Conservation (phyloP, 2,888 invertebrate genomes). For the Bombylius discolor region DNA sequence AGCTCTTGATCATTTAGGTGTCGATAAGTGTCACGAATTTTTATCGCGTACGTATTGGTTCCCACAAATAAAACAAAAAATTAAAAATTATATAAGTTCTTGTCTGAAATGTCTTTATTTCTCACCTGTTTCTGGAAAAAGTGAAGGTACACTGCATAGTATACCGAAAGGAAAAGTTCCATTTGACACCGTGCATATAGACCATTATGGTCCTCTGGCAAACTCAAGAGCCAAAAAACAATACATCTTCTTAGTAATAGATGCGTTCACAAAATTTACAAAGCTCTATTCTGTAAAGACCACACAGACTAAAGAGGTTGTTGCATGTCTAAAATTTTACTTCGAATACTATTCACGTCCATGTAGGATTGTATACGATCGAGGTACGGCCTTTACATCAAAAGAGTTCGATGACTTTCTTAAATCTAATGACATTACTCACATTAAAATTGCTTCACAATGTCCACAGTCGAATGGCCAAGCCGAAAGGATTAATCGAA, state of each 20-base stretch:
- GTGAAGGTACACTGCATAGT: too few species aligned
- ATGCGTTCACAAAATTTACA: neutral
- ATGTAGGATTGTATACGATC: too few species aligned
- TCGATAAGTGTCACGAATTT: constrained; percentile 18
- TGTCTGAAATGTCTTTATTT: constrained; percentile 10
- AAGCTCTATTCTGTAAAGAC: neutral
- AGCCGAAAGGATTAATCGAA: constrained; percentile 9
- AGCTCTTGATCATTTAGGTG: constrained; percentile 21
- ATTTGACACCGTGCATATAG: too few species aligned
- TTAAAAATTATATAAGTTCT: constrained; percentile 1
- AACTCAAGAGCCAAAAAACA: neutral
- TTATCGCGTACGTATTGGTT: constrained; percentile 21
- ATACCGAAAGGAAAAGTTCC: too few species aligned
- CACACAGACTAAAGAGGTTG: neutral
- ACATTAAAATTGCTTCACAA: neutral
- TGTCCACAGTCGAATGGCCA: constrained; percentile 5
- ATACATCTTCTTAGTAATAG: neutral
- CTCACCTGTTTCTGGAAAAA: too few species aligned
- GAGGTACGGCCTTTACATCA: constrained; percentile 29
- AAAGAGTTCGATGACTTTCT: constrained; percentile 23
- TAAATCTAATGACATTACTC: constrained; percentile 13
- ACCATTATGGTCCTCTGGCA: too few species aligned
- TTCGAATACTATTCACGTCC: neutral
- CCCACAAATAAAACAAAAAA: constrained; percentile 17
- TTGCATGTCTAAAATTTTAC: neutral